Evolutionary conservation across 2,888 invertebrate genomes (phyloP), one percentile per base, ranked within the genome.

Genomic region (Nomada hirtipes): DNA sequence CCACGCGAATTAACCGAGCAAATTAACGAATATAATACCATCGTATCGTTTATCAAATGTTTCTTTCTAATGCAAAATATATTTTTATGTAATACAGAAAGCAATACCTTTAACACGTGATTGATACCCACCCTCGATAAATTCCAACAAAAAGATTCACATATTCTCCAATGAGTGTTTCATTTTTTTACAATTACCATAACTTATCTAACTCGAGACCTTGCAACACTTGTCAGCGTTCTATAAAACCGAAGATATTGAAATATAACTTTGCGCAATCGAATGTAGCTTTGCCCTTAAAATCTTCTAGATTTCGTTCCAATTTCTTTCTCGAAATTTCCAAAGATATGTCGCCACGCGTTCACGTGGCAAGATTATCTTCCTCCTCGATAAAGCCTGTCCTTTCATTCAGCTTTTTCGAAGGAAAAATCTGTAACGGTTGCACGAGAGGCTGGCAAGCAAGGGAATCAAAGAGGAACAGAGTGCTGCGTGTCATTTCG

Each of bases 401-500:
- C 29, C 11, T 76, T 86, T 69, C 71, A 79, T 74, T 76, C 69
- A 61, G 59, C 29, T 18, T 60, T 67, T 71, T 59, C 18, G 59
- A 47, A 47, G 50, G 20, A 67, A 61, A 52, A 50, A 15, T 52
- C 60, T 2, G 42, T 23, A 44, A 29, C 59, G 59, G 36, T 50
- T 36, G 52, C 61, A 50, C 13, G 26, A 55, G 59, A 63, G 50
- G 18, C 53, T 23, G 47, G n/a, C 52, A 50, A 52, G 57, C 53
- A 36, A 74, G 57, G 57, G 77, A 71, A 60, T 71, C 68, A 64
- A 63, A 82, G 70, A 47, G 71, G 42, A 83, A 60, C 74, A 50
- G 70, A 61, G 67, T 53, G 59, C 64, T 76, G 70, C 47, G 65
- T 77, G 81, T 84, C 82, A 82, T 82, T 83, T 79, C 79, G 71